Evolutionary conservation across 2,888 invertebrate species (phyloP).

Genomic region (Selenia dentaria): DNA sequence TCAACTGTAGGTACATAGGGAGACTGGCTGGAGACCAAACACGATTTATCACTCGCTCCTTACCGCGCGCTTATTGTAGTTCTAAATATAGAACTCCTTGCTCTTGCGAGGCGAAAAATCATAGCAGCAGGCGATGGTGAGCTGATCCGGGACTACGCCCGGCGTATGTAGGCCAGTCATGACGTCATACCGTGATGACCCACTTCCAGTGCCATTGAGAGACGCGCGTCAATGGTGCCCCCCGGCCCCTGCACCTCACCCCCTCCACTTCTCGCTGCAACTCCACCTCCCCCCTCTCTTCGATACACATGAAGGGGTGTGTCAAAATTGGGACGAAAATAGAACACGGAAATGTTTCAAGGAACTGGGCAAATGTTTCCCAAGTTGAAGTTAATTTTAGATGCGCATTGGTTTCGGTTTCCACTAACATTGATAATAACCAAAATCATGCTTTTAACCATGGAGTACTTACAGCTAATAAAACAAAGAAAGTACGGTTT

Average conservation of each 20-base stretch:
- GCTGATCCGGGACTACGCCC: conserved; percentile 64
- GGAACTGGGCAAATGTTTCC: conserved; percentile 14
- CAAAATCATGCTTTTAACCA: too few relatives aligned
- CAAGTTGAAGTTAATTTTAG: conserved; percentile 19
- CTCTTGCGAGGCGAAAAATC: conserved; percentile 47
- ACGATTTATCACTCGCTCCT: conserved; percentile 21
- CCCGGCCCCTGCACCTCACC: conserved; percentile 37
- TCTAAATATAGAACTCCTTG: conserved; percentile 68
- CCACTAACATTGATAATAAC: not conserved
- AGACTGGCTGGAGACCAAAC: conserved; percentile 15
- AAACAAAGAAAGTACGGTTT: too few relatives aligned
- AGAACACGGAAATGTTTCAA: conserved; percentile 18
- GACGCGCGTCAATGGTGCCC: conserved; percentile 80
- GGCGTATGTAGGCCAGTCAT: conserved; percentile 76
- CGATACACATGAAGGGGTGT: conserved; percentile 31
- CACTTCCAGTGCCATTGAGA: conserved; percentile 78
- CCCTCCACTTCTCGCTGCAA: conserved; percentile 41
- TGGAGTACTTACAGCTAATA: too few relatives aligned
- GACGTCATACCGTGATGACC: conserved; percentile 79
- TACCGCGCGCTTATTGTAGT: conserved; percentile 39
- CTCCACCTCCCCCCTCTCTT: conserved; percentile 38
- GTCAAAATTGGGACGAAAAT: conserved; percentile 39
- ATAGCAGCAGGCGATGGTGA: conserved; percentile 47
- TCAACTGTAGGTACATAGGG: not conserved
- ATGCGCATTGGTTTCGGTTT: not conserved